These are phyloP conservation scores for Ophion ventricosus DNA, from an alignment of 2,888 invertebrate species.

Conservation along the genomic window DNA sequence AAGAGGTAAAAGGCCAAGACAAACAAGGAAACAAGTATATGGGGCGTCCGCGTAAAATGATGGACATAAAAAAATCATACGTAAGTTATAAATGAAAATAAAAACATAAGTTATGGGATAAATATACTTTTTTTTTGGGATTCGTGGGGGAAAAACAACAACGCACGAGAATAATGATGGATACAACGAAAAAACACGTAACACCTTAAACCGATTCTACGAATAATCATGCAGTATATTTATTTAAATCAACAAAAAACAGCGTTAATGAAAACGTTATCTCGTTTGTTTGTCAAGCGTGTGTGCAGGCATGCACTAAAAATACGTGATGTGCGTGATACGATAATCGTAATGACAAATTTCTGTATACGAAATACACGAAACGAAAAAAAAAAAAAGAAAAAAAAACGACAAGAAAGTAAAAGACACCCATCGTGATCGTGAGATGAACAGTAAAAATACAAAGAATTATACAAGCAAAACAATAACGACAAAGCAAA, in stretches of 20 bases:
- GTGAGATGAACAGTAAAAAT: conserved; percentile 24
- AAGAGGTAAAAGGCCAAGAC: background rate
- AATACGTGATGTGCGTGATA: conserved; percentile 22
- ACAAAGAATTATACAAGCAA: conserved; percentile 73
- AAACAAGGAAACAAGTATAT: background rate
- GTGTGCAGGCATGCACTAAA: conserved; percentile 52
- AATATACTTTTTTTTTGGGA: background rate
- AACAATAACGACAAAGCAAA: conserved; percentile 83
- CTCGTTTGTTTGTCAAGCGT: conserved; percentile 47
- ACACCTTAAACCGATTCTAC: conserved; percentile 9
- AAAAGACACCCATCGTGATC: conserved; percentile 40
- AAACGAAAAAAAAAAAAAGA: conserved; percentile 13
- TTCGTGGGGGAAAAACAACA: background rate
- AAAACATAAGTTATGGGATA: background rate
- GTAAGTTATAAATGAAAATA: background rate
- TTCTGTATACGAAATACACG: too few relatives aligned
- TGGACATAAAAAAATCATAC: background rate
- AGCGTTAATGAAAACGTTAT: conserved; percentile 12
- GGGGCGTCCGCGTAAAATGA: background rate
- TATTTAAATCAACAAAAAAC: background rate
- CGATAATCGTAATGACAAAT: conserved; percentile 26
- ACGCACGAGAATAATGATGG: background rate
- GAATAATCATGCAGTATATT: conserved; percentile 38
- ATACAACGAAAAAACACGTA: background rate
- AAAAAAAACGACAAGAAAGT: conserved; percentile 35